phyloP scores from a whole-genome alignment of 2,888 invertebrate species.

The Choristoneura rosaceana region DNA sequence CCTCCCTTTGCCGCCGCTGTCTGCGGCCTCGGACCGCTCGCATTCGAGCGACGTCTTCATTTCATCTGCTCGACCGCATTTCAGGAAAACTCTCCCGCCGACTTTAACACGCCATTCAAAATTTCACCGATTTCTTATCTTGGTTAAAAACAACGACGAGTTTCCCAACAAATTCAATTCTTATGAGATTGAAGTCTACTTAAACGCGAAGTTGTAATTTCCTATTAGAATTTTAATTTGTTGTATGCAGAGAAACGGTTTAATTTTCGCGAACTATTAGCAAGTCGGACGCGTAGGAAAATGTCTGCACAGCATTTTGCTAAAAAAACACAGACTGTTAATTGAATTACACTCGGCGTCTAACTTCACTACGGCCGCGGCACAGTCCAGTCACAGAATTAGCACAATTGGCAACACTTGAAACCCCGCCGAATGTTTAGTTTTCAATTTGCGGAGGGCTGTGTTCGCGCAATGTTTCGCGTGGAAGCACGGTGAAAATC shows the following conservation, averaged over 20 bases:
- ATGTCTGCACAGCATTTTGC: slow-evolving; percentile 38
- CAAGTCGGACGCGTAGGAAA: slow-evolving; percentile 40
- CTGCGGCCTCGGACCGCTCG: slow-evolving; percentile 81
- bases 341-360: slow-evolving; percentile 53
- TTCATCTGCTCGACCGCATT: slow-evolving; percentile 79
- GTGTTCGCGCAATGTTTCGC: slow-evolving; percentile 72
- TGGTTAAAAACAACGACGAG: not conserved
- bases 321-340: slow-evolving; percentile 47
- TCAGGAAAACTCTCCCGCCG: slow-evolving; percentile 51
- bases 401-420: slow-evolving; percentile 60
- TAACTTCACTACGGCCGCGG: slow-evolving; percentile 30
- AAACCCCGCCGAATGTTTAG: slow-evolving; percentile 32
- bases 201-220: not conserved
- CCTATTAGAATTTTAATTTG: not conserved
- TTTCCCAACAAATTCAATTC: not conserved
- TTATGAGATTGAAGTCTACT: not conserved
- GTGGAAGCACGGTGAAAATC: slow-evolving; percentile 82
- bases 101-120: slow-evolving; percentile 46
- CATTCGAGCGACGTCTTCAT: slow-evolving; percentile 84
- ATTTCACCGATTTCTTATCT: not conserved
- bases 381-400: slow-evolving; percentile 57
- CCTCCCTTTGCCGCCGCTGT: slow-evolving; percentile 85
- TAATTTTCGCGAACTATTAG: not conserved
- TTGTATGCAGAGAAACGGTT: not conserved
- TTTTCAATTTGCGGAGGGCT: slow-evolving; percentile 45